Conservation (phyloP, 2,888 invertebrate genomes). For the Drosophila limbata region DNA sequence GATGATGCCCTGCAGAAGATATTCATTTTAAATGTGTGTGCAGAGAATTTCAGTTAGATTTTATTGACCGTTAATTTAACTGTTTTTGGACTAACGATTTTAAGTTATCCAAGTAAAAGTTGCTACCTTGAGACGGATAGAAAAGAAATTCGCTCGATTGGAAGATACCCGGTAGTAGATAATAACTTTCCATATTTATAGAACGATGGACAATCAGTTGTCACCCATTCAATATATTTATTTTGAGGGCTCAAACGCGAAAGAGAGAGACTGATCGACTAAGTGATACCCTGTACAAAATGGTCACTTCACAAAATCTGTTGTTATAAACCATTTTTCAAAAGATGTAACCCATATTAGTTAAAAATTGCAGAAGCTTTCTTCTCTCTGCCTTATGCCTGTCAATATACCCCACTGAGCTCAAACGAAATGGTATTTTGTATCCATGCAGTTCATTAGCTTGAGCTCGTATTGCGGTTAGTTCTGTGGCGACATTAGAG, state of each 20-base stretch:
- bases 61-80: not conserved
- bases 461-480: constrained; percentile 60
- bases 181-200: no score
- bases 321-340: no score
- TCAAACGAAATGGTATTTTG: constrained; percentile 4
- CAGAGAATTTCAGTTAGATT: not conserved
- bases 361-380: no score
- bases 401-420: not conserved
- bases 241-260: no score
- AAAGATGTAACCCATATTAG: no score
- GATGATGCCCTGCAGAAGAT: not conserved
- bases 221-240: no score
- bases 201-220: no score
- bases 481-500: constrained; percentile 60
- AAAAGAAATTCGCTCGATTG: not conserved
- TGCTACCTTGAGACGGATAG: no score
- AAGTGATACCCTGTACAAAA: not conserved
- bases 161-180: not conserved
- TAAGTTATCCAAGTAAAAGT: no score
- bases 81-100: no score
- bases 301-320: no score
- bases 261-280: not conserved
- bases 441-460: constrained; percentile 56
- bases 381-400: no score
- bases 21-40: not conserved